Percentiles rank a stretch among this genome's conserved stretches.
These are phyloP conservation scores for Lamproptera curius DNA, from an alignment of 2,888 invertebrate species.

Conservation along the genomic window DNA sequence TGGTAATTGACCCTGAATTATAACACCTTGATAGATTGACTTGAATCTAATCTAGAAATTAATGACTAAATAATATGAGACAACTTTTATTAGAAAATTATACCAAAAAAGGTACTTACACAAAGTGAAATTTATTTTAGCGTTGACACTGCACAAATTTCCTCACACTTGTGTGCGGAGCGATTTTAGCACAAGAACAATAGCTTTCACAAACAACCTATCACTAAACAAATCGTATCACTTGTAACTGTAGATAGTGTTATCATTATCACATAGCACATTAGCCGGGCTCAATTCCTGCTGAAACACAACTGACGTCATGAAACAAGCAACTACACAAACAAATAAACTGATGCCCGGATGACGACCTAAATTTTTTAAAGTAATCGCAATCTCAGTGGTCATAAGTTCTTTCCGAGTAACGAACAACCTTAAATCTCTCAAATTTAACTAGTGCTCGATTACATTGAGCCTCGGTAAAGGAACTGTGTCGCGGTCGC, in stretches of 20 bases:
- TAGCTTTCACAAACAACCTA: slow-evolving; percentile 31
- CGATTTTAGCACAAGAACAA: slow-evolving; percentile 26
- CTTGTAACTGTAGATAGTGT: slow-evolving; percentile 50
- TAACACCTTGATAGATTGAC: not conserved
- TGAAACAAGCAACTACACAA: slow-evolving; percentile 54
- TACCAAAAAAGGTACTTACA: slow-evolving; percentile 3
- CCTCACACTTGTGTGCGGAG: not conserved
- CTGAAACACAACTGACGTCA: slow-evolving; percentile 59
- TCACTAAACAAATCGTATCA: slow-evolving; percentile 47
- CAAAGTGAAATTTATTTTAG: not conserved
- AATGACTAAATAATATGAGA: not conserved
- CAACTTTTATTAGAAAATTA: not conserved
- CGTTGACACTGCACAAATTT: not conserved
- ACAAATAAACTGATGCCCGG: slow-evolving; percentile 31
- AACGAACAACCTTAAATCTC: no score
- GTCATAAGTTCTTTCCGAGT: slow-evolving; percentile 14
- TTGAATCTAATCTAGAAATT: not conserved
- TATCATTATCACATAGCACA: slow-evolving; percentile 49
- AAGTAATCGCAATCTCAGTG: not conserved
- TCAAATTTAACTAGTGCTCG: slow-evolving; percentile 15
- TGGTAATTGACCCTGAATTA: not conserved
- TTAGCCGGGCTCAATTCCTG: slow-evolving; percentile 51
- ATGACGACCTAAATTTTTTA: slow-evolving; percentile 47
- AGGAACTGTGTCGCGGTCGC: slow-evolving; percentile 34
- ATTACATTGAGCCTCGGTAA: slow-evolving; percentile 19